phyloP scores from a whole-genome alignment of 2,113 vertebrate genomes.

The Chrysochloris asiatica region DNA sequence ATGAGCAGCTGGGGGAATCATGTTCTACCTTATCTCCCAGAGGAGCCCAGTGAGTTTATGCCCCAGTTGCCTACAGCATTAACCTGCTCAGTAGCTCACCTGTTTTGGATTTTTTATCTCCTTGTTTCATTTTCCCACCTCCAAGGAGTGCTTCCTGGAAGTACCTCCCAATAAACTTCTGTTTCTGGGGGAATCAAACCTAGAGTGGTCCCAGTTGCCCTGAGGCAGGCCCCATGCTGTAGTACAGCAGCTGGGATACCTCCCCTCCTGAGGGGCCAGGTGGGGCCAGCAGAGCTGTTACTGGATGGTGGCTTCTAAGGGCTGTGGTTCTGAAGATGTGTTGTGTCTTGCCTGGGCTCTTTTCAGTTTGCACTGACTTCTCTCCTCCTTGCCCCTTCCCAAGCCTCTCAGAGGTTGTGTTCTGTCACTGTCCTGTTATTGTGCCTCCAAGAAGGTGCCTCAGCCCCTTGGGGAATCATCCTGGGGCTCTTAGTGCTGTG shows the following conservation, averaged over 20 bases:
- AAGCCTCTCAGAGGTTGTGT: not conserved
- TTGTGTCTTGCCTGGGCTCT: not conserved
- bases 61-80: not conserved
- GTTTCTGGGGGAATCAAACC: not conserved
- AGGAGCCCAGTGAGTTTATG: not conserved
- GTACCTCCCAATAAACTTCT: not conserved
- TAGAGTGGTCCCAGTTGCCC: fast-evolving
- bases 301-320: too few relatives aligned
- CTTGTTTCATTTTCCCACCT: not conserved
- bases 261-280: fast-evolving
- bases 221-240: not conserved
- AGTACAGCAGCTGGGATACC: not conserved
- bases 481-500: too few relatives aligned
- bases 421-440: not conserved
- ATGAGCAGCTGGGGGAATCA: too few relatives aligned
- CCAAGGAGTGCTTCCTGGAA: not conserved
- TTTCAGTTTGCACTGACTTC: not conserved
- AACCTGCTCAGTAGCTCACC: not conserved
- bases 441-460: not conserved
- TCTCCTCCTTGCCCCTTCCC: not conserved
- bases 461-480: not conserved
- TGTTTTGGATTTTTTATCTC: not conserved
- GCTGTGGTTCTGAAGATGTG: not conserved
- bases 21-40: not conserved
- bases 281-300: not conserved